Percentiles rank a stretch among this genome's conserved stretches.
phyloP scores from a whole-genome alignment of 2,113 vertebrate genomes.

The Passer montanus region DNA sequence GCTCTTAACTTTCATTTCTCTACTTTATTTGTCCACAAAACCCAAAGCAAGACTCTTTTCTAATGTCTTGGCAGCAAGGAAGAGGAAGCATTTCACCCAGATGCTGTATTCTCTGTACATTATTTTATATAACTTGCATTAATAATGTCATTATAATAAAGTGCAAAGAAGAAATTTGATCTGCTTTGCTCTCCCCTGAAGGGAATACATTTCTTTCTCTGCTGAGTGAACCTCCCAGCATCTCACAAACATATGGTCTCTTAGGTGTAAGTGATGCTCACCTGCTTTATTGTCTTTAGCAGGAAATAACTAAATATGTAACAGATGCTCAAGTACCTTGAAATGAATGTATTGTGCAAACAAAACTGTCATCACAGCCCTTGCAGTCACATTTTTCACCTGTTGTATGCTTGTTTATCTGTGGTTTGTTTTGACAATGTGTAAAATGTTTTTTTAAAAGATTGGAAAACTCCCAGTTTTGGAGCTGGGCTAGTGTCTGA shows the following conservation, averaged over 20 bases:
- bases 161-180: not conserved
- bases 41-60: not conserved
- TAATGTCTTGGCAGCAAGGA: not conserved
- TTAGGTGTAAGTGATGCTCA: not conserved
- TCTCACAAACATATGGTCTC: constrained; percentile 14
- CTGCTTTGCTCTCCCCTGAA: not conserved
- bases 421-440: constrained; percentile 4
- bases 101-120: not conserved
- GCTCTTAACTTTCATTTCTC: not conserved
- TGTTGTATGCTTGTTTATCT: constrained; percentile 22
- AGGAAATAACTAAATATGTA: not conserved
- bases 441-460: not conserved
- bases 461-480: not conserved
- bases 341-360: constrained; percentile 31
- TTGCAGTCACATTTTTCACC: constrained; percentile 41
- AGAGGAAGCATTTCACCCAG: not conserved
- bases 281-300: constrained; percentile 19
- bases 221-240: not conserved
- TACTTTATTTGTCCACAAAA: not conserved
- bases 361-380: constrained; percentile 8
- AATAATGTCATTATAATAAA: not conserved
- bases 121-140: not conserved
- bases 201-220: not conserved
- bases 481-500: not conserved
- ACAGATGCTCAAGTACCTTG: constrained; percentile 23